Evolutionary conservation across 2,797 vertebrate species (phyloP), one percentile per base, ranked within the genome.

Genomic region (Acanthiza pusilla): DNA sequence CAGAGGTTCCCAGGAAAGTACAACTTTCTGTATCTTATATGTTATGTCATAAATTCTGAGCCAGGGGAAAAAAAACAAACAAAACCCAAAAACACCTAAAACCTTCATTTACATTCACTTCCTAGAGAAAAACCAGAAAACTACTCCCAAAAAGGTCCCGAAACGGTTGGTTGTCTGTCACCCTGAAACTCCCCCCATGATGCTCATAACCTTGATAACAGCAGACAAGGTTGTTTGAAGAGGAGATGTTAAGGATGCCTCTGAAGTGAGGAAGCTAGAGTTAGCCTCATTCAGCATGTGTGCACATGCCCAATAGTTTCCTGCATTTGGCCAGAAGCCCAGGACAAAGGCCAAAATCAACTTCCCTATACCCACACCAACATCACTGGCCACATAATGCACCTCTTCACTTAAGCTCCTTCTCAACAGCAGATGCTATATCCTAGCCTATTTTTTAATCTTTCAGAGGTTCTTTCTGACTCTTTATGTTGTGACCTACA

Each of bases 31-130:
- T 20, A 55, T 75, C 25, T 85, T 32, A 62, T 40, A 55, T 1
- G 0, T 47, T 50, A 66, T 4, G 2, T 30, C 8, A 50, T 12
- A 80, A 79, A 86, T 60, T 66, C 11, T 7, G 29, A 43, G 16
- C 0, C 1, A 7, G 32, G 0, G 3, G 6, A 2, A 15, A 38
- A 47, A 32, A 48, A 71, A 6, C 18, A 45, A 45, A 43, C 23
- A 32, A 15, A 21, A 7, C 7, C 2, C 13, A 71, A 57, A 27
- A 17, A 13, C 9, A 43, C 16, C 26, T 57, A 58, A 78, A 53
- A 55, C 11, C 7, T 21, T 61, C 13, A n/a, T 23, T 53, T 63
- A 61, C 14, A 86, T 83, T 48, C 9, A 42, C 10, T 40, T 62
- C 14, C 29, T 61, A 75, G 6, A 47, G 13, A 38, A 83, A 83